Base-by-base conservation (phyloP, 2,888 invertebrate species). In the Oscheius onirici region DNA sequence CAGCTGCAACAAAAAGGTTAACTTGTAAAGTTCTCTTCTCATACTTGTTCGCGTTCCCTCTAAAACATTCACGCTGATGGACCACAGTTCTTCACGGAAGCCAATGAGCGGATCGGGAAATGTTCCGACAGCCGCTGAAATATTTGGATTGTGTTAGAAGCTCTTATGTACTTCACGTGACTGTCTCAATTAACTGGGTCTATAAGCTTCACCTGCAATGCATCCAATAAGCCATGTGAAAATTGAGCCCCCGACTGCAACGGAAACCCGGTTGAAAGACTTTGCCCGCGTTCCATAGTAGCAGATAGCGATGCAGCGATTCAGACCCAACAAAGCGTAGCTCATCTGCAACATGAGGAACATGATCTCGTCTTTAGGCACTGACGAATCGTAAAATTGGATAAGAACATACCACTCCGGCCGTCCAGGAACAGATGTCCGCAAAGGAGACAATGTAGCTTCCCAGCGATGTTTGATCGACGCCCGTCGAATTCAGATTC, bases 291-390 rank as follows among this genome's bases (percentile, higher is more conserved):
- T 86, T 20, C 85, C 84, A 72, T 86, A 86, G 72, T 80, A 86
- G 71, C 86, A 84, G 44, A 86, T 86, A 1, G 86, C 86, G 43
- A 86, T 85, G 67, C 86, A 86, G 8, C 85, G 76, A 66, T 82
- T 82, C 72, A 77, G 70, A 49, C 80, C 80, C 1, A 80, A 69
- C 72, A 80, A 71, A 3, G 80, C 80, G 65, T 80, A 80, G 68
- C 80, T 80, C 22, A 79, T 74, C 79, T 79, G 70, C 58, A 75
- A 75, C n/a, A 51, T 11, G 13, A 44, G 11, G 6, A 28, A 15
- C 34, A 26, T 52, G 28, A 26, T 52, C n/a, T 10, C 20, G 46
- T 3, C 3, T 10, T 51, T 1, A 17, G 17, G 20, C 22, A 54
- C 54, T 24, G 43, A 11, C 24, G 13, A 40, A 17, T 66, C 52